Conservation (phyloP, 2,113 vertebrate species). For the Anhinga rufa region DNA sequence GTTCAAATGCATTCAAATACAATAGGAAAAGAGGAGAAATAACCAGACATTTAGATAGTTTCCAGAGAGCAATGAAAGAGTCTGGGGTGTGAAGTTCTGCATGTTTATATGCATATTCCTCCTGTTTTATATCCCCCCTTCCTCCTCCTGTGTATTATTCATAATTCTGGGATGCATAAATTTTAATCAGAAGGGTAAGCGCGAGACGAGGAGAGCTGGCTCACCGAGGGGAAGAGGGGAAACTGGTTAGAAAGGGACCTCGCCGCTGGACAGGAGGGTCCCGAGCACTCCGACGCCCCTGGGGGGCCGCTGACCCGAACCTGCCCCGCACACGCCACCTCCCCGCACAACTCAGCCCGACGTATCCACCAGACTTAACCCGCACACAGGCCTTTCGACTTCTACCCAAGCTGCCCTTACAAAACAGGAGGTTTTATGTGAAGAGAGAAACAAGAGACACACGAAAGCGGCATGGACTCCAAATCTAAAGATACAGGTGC, state of each 20-base stretch:
- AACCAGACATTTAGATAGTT: background rate
- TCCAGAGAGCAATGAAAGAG: background rate
- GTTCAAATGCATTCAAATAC: background rate
- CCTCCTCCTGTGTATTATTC: background rate
- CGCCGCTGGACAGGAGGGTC: accelerated
- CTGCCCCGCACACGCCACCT: background rate
- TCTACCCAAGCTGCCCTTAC: background rate
- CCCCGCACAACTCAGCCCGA: background rate
- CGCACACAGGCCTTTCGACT: background rate
- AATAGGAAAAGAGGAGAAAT: background rate
- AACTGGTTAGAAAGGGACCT: too few species aligned
- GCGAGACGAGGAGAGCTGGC: background rate
- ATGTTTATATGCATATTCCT: background rate
- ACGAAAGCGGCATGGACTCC: accelerated
- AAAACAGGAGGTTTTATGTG: background rate
- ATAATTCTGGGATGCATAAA: background rate
- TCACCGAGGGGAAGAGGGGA: too few species aligned
- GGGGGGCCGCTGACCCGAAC: background rate
- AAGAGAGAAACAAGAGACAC: background rate
- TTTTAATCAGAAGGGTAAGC: background rate
- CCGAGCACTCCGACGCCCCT: accelerated
- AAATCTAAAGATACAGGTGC: background rate
- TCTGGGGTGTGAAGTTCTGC: background rate
- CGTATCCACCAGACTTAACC: too few species aligned
- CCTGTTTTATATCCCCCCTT: background rate